phyloP scores from a whole-genome alignment of 2,888 invertebrate species.

The Brassicogethes aeneus region DNA sequence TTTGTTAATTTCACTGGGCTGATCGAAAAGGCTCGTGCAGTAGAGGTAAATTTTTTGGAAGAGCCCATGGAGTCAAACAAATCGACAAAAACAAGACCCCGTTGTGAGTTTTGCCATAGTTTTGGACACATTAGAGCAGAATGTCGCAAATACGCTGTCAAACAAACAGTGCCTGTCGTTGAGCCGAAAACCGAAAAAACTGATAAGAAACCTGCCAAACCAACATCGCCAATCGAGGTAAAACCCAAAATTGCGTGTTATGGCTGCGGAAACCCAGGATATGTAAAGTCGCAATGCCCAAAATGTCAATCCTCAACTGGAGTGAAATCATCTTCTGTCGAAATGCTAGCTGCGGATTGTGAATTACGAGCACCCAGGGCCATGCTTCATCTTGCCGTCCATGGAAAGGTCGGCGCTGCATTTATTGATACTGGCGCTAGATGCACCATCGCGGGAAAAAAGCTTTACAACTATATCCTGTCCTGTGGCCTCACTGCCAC shows the following conservation, averaged over 20 bases:
- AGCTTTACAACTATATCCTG: neutral
- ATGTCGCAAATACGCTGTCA: conserved; percentile 7
- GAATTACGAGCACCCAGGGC: neutral
- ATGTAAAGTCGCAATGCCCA: conserved; percentile 1
- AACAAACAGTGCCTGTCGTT: neutral
- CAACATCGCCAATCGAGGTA: no score
- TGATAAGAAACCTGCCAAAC: neutral
- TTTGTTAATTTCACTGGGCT: conserved; percentile 4
- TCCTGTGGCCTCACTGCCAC: neutral
- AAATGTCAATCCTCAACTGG: conserved; percentile 2
- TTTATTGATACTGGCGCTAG: conserved; percentile 2
- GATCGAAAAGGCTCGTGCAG: conserved; percentile 8
- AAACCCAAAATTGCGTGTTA: conserved; percentile 2
- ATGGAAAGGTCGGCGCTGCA: neutral
- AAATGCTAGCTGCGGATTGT: neutral
- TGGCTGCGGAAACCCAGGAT: conserved; percentile 3
- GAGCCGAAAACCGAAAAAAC: neutral
- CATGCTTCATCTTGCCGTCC: neutral
- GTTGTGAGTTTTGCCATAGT: conserved; percentile 7
- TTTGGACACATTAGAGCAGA: conserved; percentile 6
- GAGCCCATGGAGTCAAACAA: neutral
- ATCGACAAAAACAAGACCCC: conserved; percentile 4
- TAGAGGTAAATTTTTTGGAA: conserved; percentile 6
- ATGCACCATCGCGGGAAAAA: neutral
- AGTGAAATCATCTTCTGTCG: neutral